Conservation (phyloP, 2,113 vertebrate genomes). For the Regulus satrapa region DNA sequence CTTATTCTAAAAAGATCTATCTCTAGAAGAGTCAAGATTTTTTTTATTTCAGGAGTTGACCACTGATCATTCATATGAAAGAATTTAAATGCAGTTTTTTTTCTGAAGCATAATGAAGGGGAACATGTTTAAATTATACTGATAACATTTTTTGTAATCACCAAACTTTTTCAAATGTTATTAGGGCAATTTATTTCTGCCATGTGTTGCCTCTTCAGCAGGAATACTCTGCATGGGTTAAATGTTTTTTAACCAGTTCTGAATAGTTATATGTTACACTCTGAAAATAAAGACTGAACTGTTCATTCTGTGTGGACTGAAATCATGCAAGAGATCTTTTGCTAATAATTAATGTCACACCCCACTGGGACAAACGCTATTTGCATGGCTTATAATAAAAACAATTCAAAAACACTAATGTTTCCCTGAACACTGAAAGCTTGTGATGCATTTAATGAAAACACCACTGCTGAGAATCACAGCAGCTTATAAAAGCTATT, state of each 20-base stretch:
- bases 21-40: not conserved
- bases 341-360: constrained; percentile 62
- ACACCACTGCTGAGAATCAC: constrained; percentile 35
- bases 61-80: not conserved
- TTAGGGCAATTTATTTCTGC: constrained; percentile 7
- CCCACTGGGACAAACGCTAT: constrained; percentile 28
- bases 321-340: constrained; percentile 43
- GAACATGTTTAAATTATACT: not conserved
- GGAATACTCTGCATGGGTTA: constrained; percentile 42
- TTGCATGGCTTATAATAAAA: constrained; percentile 34
- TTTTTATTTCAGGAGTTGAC: not conserved
- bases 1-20: not conserved
- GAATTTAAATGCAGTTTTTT: not conserved
- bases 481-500: constrained; percentile 30
- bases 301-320: constrained; percentile 22
- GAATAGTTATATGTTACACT: not conserved
- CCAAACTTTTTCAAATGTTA: not conserved
- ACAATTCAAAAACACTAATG: constrained; percentile 15
- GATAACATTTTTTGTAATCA: not conserved
- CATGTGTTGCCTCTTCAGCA: not conserved
- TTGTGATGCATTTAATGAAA: constrained; percentile 30
- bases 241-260: constrained; percentile 31
- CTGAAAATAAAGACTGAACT: constrained; percentile 35
- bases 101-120: not conserved
- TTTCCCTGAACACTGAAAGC: constrained; percentile 31